Evolutionary conservation across 2,113 vertebrate species (phyloP).

Genomic region (Pholis gunnellus): DNA sequence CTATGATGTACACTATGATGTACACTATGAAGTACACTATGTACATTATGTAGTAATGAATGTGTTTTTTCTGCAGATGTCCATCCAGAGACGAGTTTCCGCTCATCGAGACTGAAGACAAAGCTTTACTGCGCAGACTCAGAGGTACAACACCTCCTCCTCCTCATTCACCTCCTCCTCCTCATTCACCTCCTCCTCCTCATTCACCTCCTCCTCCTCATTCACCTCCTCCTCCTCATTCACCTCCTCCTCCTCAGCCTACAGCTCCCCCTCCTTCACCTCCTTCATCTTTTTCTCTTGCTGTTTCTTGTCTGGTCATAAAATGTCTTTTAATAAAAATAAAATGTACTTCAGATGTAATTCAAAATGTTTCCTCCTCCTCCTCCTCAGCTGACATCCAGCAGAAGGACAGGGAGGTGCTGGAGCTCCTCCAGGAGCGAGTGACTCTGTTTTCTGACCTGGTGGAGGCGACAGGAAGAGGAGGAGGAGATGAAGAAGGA

Average conservation of each 20-base stretch:
- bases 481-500: slow-evolving; percentile 52
- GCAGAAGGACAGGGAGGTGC: slow-evolving; percentile 89
- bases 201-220: neutral
- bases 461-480: slow-evolving; percentile 82
- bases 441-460: slow-evolving; percentile 90
- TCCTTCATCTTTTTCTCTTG: neutral
- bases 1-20: neutral
- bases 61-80: slow-evolving; percentile 80
- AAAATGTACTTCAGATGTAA: neutral
- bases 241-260: slow-evolving; percentile 45
- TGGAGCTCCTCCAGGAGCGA: slow-evolving; percentile 91
- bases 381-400: slow-evolving; percentile 87
- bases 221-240: neutral
- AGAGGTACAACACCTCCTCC: slow-evolving; percentile 81
- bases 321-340: neutral
- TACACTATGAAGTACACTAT: neutral
- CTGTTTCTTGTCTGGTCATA: neutral
- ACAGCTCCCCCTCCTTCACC: neutral
- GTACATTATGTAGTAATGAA: neutral
- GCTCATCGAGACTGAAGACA: slow-evolving; percentile 92
- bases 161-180: neutral
- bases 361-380: neutral
- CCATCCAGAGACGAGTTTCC: slow-evolving; percentile 92
- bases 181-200: neutral
- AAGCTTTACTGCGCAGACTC: slow-evolving; percentile 88